These are phyloP conservation scores for Castor canadensis DNA, from an alignment of 2,113 vertebrate genomes.

Conservation along the genomic window DNA sequence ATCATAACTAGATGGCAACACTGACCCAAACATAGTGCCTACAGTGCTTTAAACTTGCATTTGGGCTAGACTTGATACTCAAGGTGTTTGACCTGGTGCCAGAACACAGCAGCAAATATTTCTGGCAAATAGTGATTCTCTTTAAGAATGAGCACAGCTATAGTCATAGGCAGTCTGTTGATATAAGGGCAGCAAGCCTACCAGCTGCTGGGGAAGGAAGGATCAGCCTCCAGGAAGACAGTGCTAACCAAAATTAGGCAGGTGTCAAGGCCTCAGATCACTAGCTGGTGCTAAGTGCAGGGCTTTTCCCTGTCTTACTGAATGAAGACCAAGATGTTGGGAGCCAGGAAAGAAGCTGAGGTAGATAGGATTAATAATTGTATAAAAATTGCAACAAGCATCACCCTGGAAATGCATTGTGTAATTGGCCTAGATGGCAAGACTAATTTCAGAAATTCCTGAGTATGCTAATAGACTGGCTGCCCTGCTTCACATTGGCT, in stretches of 20 bases:
- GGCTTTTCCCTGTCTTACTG: not conserved
- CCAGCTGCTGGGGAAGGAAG: not conserved
- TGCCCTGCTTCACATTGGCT: not conserved
- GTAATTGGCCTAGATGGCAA: constrained; percentile 2
- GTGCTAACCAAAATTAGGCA: not conserved
- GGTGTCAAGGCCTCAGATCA: not conserved
- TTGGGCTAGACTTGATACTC: not conserved
- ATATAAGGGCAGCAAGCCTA: not conserved
- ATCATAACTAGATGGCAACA: not conserved
- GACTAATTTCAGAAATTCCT: not conserved
- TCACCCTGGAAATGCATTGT: not conserved
- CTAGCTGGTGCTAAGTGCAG: not conserved
- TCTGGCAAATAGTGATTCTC: not conserved
- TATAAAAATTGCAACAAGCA: not conserved
- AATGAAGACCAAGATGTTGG: not conserved
- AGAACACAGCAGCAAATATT: not conserved
- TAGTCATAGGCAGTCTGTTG: not conserved
- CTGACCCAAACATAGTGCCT: constrained; percentile 4
- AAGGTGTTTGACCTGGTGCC: not conserved
- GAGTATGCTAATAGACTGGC: constrained; percentile 12
- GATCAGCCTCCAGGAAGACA: not conserved
- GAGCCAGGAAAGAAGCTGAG: not conserved
- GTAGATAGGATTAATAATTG: not conserved
- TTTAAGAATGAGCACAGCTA: not conserved
- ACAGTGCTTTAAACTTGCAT: constrained; percentile 13